Evolutionary conservation across 2,113 vertebrate genomes (phyloP).

Genomic region (Pantherophis guttatus): DNA sequence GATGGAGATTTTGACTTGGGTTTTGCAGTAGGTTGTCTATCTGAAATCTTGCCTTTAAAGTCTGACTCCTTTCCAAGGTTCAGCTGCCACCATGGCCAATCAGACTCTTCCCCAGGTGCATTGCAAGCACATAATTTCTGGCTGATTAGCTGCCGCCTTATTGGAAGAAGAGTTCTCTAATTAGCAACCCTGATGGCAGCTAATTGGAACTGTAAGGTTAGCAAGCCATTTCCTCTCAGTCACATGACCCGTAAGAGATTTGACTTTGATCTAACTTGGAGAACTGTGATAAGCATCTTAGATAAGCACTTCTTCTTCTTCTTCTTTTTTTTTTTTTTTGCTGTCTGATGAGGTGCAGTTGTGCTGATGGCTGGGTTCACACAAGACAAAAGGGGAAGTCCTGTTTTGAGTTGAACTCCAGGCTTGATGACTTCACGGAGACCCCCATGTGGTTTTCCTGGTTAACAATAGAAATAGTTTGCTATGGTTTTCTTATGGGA

Average conservation of each 20-base stretch:
- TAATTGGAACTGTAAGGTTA: background rate
- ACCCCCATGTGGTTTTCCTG: background rate
- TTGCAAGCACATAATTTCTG: background rate
- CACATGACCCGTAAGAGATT: background rate
- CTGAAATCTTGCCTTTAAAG: conserved; percentile 48
- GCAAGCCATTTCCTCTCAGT: background rate
- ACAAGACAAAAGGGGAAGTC: background rate
- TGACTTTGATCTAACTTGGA: background rate
- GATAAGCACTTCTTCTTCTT: background rate
- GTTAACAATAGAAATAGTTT: background rate
- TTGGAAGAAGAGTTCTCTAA: background rate
- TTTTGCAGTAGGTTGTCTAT: conserved; percentile 52
- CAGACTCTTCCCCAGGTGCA: background rate
- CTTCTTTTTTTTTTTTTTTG: background rate
- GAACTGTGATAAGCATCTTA: background rate
- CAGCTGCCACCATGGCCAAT: background rate
- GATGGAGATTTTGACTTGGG: conserved; percentile 57
- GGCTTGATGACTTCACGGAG: background rate
- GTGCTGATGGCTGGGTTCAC: background rate
- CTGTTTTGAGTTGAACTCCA: background rate
- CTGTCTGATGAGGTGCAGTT: background rate
- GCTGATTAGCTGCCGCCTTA: background rate
- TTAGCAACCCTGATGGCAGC: background rate
- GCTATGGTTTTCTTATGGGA: background rate
- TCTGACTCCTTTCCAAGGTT: background rate